Evolutionary conservation across 2,797 vertebrate genomes (phyloP).

Genomic region (Nasua narica): DNA sequence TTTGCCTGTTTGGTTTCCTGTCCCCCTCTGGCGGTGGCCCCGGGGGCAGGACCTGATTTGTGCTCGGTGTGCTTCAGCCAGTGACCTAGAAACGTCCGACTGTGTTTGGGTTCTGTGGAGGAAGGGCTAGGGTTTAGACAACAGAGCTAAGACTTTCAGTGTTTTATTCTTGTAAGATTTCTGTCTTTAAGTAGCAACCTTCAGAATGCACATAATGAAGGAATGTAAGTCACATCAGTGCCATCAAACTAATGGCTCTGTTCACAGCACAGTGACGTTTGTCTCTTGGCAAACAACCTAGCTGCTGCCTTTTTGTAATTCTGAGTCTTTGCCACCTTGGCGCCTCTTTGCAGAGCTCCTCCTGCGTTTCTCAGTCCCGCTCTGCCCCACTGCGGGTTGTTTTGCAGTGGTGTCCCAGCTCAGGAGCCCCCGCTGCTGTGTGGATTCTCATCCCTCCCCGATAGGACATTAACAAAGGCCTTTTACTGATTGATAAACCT

Average conservation of each 20-base stretch:
- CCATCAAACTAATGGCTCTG: neutral
- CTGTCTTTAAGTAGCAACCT: neutral
- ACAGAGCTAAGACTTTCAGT: neutral
- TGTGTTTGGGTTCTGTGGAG: neutral
- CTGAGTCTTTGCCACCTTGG: neutral
- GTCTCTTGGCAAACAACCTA: neutral
- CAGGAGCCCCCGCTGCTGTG: accelerated
- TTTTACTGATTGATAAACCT: accelerated
- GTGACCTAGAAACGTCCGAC: conserved; percentile 55
- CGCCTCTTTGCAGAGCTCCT: too few species aligned
- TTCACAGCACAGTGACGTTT: neutral
- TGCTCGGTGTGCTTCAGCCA: neutral
- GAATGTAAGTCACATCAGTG: neutral
- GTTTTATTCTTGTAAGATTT: neutral
- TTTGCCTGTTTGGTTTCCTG: neutral
- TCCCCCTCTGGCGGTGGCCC: neutral
- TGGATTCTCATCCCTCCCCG: neutral
- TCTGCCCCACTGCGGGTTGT: accelerated
- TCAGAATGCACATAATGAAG: neutral
- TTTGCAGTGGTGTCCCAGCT: too few species aligned
- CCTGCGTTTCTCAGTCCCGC: too few species aligned
- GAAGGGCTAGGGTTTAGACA: neutral
- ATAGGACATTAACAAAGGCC: too few species aligned
- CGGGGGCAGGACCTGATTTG: neutral
- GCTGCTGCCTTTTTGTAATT: neutral